A percentile compares a stretch with the other conserved stretches of the same genome.
Conservation (phyloP, 2,113 vertebrate genomes). For the human region DNA sequence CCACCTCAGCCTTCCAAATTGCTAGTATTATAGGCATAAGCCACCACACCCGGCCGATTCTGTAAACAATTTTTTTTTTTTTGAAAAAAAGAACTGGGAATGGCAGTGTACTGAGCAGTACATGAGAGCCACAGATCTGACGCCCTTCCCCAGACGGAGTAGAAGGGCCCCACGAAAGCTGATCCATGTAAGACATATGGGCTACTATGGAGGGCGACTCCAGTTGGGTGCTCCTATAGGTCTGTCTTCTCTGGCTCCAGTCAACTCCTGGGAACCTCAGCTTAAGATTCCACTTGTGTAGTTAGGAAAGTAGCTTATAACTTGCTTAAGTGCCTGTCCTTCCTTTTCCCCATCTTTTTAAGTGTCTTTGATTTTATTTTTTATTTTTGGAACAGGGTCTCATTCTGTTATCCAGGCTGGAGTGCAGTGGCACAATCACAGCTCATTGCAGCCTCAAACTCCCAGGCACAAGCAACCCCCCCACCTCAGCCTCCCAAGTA, state of each 20-base stretch:
- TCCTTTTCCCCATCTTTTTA: not conserved
- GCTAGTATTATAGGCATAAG: too few relatives aligned
- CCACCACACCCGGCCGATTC: not conserved
- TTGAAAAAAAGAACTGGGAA: not conserved
- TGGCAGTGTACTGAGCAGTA: not conserved
- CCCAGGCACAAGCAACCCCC: too few relatives aligned
- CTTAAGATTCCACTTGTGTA: not conserved
- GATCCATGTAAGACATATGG: not conserved
- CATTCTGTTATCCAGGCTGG: not conserved
- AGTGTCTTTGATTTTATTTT: not conserved
- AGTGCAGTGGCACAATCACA: not conserved
- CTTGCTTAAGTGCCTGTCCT: not conserved
- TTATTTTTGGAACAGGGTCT: not conserved
- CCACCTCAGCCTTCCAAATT: too few relatives aligned
- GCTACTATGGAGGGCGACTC: not conserved
- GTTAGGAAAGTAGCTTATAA: not conserved
- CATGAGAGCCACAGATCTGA: not conserved
- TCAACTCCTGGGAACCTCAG: not conserved
- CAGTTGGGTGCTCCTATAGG: fast-evolving
- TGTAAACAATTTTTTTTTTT: not conserved
- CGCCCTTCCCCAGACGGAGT: fast-evolving
- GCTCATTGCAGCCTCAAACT: not conserved
- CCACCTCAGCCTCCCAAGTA: too few relatives aligned
- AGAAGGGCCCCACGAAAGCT: not conserved
- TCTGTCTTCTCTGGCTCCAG: not conserved